Evolutionary conservation across 2,113 vertebrate species (phyloP).

Genomic region (Aleadryas rufinucha): DNA sequence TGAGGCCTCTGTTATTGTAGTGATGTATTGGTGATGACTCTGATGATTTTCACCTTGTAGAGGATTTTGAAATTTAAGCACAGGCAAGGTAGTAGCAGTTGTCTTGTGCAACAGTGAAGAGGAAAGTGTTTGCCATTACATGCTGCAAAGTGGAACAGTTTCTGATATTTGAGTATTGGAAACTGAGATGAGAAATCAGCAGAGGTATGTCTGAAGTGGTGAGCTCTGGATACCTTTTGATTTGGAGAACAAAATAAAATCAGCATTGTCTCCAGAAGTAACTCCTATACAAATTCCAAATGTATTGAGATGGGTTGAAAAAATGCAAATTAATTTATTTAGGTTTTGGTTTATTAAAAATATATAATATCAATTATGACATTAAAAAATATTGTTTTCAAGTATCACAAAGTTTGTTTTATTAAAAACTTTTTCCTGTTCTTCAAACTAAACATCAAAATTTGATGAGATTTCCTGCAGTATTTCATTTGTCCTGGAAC

Average conservation of each 20-base stretch:
- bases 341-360: not conserved
- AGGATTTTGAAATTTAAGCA: not conserved
- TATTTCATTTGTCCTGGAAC: not conserved
- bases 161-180: not conserved
- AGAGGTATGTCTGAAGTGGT: not conserved
- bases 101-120: not conserved
- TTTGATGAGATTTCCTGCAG: not conserved
- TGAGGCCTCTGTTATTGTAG: not conserved
- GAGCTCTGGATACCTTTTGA: not conserved
- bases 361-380: not conserved
- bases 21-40: not conserved
- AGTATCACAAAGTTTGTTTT: not conserved
- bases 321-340: not conserved
- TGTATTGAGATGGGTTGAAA: not conserved
- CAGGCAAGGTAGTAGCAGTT: not conserved
- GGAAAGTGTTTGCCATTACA: not conserved
- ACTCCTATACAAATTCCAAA: not conserved
- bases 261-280: not conserved
- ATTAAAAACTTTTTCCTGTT: not conserved
- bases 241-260: not conserved
- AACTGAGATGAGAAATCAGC: not conserved
- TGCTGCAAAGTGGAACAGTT: not conserved
- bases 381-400: not conserved
- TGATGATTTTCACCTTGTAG: not conserved
- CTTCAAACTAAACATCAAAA: not conserved